Conservation (phyloP, 2,888 invertebrate genomes). For the Lutraria lutraria region DNA sequence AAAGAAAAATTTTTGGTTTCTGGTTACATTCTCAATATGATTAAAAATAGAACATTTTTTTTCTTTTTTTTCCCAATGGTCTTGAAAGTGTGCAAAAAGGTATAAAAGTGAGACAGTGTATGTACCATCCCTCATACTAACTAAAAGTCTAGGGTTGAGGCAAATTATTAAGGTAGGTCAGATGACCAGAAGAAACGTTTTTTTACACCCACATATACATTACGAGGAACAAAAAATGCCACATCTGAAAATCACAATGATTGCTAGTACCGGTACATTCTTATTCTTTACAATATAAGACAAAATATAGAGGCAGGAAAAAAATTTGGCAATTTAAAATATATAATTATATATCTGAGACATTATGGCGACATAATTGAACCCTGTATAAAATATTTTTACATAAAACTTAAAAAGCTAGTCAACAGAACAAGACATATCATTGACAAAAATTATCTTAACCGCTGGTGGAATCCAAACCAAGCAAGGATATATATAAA, state of each 20-base stretch:
- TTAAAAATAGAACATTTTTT: too few species aligned
- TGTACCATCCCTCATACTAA: too few species aligned
- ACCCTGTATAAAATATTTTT: background rate
- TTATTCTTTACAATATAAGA: background rate
- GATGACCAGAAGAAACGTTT: too few species aligned
- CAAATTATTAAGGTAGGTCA: too few species aligned
- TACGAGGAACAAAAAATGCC: background rate
- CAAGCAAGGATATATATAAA: background rate
- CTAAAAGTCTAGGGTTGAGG: too few species aligned
- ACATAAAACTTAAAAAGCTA: too few species aligned
- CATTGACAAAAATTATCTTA: background rate
- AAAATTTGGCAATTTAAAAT: background rate
- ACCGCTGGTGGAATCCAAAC: background rate
- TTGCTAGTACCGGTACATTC: background rate
- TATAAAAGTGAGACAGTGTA: too few species aligned
- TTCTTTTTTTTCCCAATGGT: too few species aligned
- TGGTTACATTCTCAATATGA: too few species aligned
- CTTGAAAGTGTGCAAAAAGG: too few species aligned
- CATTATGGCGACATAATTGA: background rate
- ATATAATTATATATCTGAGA: background rate
- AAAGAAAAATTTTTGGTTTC: too few species aligned
- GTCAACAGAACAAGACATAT: background rate
- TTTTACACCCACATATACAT: too few species aligned
- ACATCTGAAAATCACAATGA: background rate
- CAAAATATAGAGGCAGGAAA: background rate